Evolutionary conservation across 2,113 vertebrate species (phyloP).

Genomic region (Ondatra zibethicus): DNA sequence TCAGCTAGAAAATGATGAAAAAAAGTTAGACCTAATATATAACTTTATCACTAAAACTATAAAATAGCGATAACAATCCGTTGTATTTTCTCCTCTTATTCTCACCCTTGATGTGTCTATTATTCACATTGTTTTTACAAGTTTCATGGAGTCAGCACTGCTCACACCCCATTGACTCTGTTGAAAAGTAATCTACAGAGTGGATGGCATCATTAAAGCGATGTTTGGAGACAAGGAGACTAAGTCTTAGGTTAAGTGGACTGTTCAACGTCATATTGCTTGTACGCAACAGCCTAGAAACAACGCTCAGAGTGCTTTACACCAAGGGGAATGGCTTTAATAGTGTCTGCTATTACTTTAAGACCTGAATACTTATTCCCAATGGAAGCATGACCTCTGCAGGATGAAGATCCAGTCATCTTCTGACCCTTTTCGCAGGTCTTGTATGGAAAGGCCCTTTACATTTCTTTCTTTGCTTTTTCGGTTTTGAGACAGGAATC

Average conservation of each 20-base stretch:
- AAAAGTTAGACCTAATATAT: neutral
- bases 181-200: neutral
- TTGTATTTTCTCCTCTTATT: neutral
- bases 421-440: neutral
- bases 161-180: neutral
- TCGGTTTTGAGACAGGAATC: neutral
- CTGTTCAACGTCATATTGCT: neutral
- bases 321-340: neutral
- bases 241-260: neutral
- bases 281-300: neutral
- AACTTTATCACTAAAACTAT: neutral
- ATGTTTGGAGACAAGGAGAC: neutral
- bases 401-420: neutral
- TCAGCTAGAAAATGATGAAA: constrained; percentile 31
- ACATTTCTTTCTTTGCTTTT: neutral
- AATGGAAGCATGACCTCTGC: neutral
- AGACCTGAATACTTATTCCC: neutral
- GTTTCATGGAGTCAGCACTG: neutral
- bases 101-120: neutral
- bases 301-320: neutral
- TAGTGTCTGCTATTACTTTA: neutral
- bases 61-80: neutral
- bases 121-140: neutral
- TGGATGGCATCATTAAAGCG: neutral
- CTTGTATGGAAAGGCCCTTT: neutral